A percentile compares a stretch with the other conserved stretches of the same genome.
Conservation (phyloP, 92 coral and sea anemone genomes). For the Chrysogorgia sp. region DNA sequence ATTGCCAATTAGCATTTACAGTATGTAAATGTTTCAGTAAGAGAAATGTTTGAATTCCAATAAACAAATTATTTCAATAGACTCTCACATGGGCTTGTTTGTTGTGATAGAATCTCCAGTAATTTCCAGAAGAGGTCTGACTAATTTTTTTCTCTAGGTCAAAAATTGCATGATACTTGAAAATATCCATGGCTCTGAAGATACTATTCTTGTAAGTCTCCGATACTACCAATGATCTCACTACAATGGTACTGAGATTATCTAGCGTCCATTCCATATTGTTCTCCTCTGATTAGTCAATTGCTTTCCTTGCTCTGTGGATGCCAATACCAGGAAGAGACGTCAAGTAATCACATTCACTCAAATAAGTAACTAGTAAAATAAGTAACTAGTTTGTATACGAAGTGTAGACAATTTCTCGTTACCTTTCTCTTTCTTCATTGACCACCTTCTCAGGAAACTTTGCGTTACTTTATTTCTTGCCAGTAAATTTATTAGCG, state of each 20-base stretch:
- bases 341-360: slow-evolving; percentile 16
- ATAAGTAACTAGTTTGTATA: neutral
- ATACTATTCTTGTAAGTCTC: neutral
- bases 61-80: too few species aligned
- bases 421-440: neutral
- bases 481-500: neutral
- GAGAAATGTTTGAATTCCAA: too few species aligned
- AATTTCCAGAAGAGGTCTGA: too few species aligned
- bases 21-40: too few species aligned
- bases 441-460: neutral
- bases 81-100: too few species aligned
- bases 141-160: slow-evolving; percentile 8
- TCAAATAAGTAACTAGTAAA: neutral
- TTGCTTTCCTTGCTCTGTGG: slow-evolving; percentile 7
- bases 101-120: too few species aligned
- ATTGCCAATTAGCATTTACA: too few species aligned
- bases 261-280: slow-evolving; percentile 1
- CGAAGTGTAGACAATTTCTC: too few species aligned
- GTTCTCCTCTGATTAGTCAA: slow-evolving; percentile 8
- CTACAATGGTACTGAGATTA: neutral
- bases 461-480: neutral
- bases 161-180: slow-evolving; percentile 1
- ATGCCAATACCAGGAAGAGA: slow-evolving; percentile 18
- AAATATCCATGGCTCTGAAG: neutral
- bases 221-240: neutral